Evolutionary conservation across 2,113 vertebrate genomes (phyloP), one percentile per base, ranked within the genome.

Genomic region (Pelusios castaneus): DNA sequence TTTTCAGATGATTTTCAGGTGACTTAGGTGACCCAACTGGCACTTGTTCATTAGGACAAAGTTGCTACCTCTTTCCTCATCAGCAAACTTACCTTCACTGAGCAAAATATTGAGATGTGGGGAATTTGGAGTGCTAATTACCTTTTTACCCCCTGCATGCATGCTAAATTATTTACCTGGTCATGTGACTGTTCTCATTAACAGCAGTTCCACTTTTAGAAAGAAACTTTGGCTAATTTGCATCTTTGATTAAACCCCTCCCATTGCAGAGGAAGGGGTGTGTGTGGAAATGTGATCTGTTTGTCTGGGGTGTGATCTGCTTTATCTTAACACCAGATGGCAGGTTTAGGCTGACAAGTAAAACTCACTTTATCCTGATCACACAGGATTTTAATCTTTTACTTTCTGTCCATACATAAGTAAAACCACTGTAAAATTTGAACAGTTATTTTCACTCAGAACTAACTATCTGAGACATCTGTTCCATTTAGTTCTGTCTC

Each of bases 291-390:
- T 91, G 85, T 96, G 92, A 89, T 97, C 97, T 98, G 94, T 97
- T 98, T 97, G 97, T 98, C 95, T 97, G 97, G 94, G 96, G 90
- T 97, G 94, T 95, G 95, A 98, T 98, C 98, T 97, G 96, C 96
- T 97, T 19, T 96, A 63, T 98, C 96, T 97, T 98, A 98, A 98
- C 96, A 98, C 96, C 98, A 98, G 98, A 98, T 98, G 98, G 97
- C 97, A 98, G 97, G 97, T 98, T 98, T 97, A 97, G 97, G 97
- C 97, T 97, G 95, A 97, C 96, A 96, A 94, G 96, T 96, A 96
- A 95, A 96, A 94, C 94, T 89, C 27, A 14, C 41, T 93, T 97
- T 96, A 97, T 86, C 87, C 56, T 94, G 95, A 77, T 96, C 96
- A 97, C 88, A 97, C 91, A 85, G 91, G 96, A 92, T 97, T 96